A percentile compares a stretch with the other conserved stretches of the same genome.
Evolutionary conservation across 37 sponge, comb jelly and placozoan species (phyloP).

Genomic region (Bolinopsis microptera): DNA sequence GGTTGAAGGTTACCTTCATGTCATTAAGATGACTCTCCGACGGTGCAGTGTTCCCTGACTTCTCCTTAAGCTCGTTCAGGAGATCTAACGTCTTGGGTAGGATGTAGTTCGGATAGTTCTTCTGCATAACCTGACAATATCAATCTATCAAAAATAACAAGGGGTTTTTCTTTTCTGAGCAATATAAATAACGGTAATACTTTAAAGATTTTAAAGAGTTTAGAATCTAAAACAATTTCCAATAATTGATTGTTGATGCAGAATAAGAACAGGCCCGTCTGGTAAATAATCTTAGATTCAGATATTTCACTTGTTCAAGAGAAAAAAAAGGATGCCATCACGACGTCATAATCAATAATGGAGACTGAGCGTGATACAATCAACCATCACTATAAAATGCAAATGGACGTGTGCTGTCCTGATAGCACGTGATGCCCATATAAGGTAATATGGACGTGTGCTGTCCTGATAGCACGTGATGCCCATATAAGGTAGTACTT

Average conservation of each 20-base stretch:
- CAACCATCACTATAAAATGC: too few relatives aligned
- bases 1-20: constrained; percentile 29
- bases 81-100: constrained; percentile 25
- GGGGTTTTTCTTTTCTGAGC: background rate
- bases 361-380: too few relatives aligned
- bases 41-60: background rate
- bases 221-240: too few relatives aligned
- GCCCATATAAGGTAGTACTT: too few relatives aligned
- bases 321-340: background rate
- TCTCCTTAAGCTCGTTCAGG: constrained; percentile 17
- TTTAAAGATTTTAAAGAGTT: too few relatives aligned
- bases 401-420: too few relatives aligned
- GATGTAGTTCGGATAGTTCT: constrained; percentile 56
- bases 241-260: background rate
- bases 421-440: too few relatives aligned
- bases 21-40: constrained; percentile 38
- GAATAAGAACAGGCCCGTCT: background rate
- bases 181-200: background rate
- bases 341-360: background rate
- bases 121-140: constrained; percentile 24
- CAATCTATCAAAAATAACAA: background rate
- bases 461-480: too few relatives aligned
- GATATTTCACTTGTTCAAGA: background rate
- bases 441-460: too few relatives aligned
- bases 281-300: background rate